Base-by-base conservation (phyloP, 53 echinoderm and acorn worm genomes). In the Stichopus horrens region DNA sequence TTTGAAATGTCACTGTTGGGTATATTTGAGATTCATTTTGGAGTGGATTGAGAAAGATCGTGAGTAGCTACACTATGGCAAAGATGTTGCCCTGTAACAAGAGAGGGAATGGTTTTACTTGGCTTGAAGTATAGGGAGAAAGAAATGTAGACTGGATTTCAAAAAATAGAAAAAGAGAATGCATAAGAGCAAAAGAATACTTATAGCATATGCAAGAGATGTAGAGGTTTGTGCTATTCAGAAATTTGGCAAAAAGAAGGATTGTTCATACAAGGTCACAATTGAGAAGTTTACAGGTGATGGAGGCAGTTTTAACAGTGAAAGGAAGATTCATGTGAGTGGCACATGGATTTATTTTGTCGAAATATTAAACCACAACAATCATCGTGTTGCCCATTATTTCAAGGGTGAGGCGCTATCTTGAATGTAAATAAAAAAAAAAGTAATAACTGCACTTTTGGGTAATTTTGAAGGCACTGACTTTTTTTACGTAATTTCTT, bases 1-100 rank as follows among this genome's bases (percentile, higher is more conserved):
- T 81, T 81, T 81, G 57, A 81, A 81, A 81, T 54, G 81, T 81
- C 81, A 81, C 81, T 58, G 56, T 81, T 81, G 7, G 79, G 79
- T 81, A 55, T 22, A 56, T 81, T 56, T 81, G 56, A 56, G 56
- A 55, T 81, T 14, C 19, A n/a, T 9, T 10, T 81, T 56, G 37
- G 22, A 81, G 81, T 56, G 81, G 57, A 16, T 8, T 5, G 13
- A 23, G 53, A 53, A 52, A 53, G 23, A 51, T 14, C 53, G 8
- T 4, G 11, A 9, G 59, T 11, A 8, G 7, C 54, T 55, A 14
- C 9, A 55, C 6, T 79, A 5, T 79, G 79, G 79, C 79, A 53
- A 54, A 79, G 55, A 53, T 14, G 79, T 79, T 52, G 79, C 51
- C 79, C 55, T 53, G 79, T 16, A 79, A 55, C 55, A 19, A 19